Percentiles rank a stretch among this genome's conserved stretches.
phyloP scores from a whole-genome alignment of 2,888 invertebrate species.

The Oxyteleia sp. region DNA sequence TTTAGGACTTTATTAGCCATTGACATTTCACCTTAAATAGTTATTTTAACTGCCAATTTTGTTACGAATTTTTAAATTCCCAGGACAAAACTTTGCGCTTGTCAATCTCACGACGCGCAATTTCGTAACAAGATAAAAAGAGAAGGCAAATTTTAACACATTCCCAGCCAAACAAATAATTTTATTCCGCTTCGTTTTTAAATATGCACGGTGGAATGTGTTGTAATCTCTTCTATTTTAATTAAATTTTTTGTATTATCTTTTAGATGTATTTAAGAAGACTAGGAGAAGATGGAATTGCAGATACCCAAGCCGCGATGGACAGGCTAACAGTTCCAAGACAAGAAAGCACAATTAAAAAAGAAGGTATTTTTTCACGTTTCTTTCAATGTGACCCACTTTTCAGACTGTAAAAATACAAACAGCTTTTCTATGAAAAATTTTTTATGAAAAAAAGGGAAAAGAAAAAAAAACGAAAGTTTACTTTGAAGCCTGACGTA shows the following conservation, averaged over 20 bases:
- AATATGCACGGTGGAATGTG: slow-evolving; percentile 18
- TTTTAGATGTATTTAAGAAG: slow-evolving; percentile 90
- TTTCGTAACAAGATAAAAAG: too few species aligned
- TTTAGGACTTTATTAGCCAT: too few species aligned
- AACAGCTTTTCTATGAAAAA: slow-evolving; percentile 39
- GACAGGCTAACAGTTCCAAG: slow-evolving; percentile 86
- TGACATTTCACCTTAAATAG: too few species aligned
- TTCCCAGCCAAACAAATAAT: slow-evolving; percentile 28
- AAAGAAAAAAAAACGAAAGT: slow-evolving; percentile 1
- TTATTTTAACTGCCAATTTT: too few species aligned
- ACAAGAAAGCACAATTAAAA: slow-evolving; percentile 85
- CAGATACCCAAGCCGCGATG: slow-evolving; percentile 84
- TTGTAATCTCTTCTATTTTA: slow-evolving; percentile 48
- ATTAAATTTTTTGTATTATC: slow-evolving; percentile 52
- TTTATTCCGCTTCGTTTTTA: slow-evolving; percentile 10
- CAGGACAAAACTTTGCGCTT: too few species aligned
- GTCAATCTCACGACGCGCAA: too few species aligned
- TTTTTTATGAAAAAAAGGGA: slow-evolving; percentile 9
- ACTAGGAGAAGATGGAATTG: slow-evolving; percentile 90
- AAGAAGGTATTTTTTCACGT: slow-evolving; percentile 84
- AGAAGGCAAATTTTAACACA: slow-evolving; percentile 89
- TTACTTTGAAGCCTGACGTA: slow-evolving; percentile 34
- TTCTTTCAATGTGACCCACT: slow-evolving; percentile 41
- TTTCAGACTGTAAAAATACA: slow-evolving; percentile 52
- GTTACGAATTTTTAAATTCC: too few species aligned